Percentiles rank a stretch among this genome's conserved stretches.
Evolutionary conservation across 2,113 vertebrate genomes (phyloP).

Genomic region (Crotalus horridus): DNA sequence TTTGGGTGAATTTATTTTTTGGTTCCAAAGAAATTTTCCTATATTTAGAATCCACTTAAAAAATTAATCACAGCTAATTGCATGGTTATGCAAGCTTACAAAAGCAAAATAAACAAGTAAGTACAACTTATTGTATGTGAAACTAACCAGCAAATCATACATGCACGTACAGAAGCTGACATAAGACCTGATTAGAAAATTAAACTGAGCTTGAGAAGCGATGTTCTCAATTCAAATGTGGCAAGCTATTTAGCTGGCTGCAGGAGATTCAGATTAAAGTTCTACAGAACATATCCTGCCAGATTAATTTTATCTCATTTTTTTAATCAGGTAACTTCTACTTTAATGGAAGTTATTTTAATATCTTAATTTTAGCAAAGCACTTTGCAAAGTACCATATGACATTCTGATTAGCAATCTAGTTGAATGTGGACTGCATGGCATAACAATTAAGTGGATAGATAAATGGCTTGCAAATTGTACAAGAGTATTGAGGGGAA

Average conservation of each 20-base stretch:
- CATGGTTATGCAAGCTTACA: not conserved
- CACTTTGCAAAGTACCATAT: not conserved
- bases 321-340: not conserved
- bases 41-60: not conserved
- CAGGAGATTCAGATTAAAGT: not conserved
- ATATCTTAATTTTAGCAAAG: not conserved
- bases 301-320: not conserved
- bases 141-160: not conserved
- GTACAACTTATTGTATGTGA: not conserved
- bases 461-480: not conserved
- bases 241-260: not conserved
- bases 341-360: not conserved
- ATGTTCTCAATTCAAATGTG: not conserved
- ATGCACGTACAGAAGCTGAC: not conserved
- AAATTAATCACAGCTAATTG: conserved; percentile 14
- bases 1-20: not conserved
- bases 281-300: not conserved
- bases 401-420: not conserved
- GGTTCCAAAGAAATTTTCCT: not conserved
- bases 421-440: not conserved
- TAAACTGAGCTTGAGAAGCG: not conserved
- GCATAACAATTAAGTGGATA: not conserved
- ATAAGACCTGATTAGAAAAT: not conserved
- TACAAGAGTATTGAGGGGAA: not conserved
- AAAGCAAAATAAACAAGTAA: conserved; percentile 5